Evolutionary conservation across 1,140 invertebrate species (phyloP), one percentile per base, ranked within the genome.

Genomic region (Venustaconcha ellipsiformis): DNA sequence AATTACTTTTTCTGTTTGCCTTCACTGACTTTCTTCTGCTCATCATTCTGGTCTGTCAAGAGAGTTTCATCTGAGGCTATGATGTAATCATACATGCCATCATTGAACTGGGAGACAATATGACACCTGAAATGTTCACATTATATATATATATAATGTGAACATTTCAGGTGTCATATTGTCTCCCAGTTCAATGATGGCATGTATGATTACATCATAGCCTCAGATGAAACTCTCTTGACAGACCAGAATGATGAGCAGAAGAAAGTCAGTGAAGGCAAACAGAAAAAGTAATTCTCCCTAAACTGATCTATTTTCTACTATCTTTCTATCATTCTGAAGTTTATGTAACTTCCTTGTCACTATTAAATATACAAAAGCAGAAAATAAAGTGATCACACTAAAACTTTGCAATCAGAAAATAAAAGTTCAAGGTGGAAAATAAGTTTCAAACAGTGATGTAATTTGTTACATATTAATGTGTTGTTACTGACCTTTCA

Each of bases 161-260:
- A 48, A 48, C 37, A 48, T 78, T 81, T 57, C 74, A 90, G 92
- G 72, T 99, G 96, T 89, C 94, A 99, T 87, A 95, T 98, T 13
- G 96, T 99, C 0, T 94, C 94, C 74, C 97, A 99, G 90, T 99
- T 99, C 87, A 99, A 99, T 90, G 92, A 93, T 78, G 97, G 97
- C 65, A 91, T 94, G 48, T 99, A 99, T 90, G 95, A 99, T 86
- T 96, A 97, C 78, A 98, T 99, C 72, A 95, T 99, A 83, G 97
- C 98, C 18, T 98, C 97, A 0, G 98, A 99, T 92, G 97, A 99
- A 89, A 94, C 94, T 80, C 91, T 94, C 30, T 89, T 97, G 59
- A 94, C 96, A 87, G 93, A 82, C 74, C 85, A 70, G 64, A 26
- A 82, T 20, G 55, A 77, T 14, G 70, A 79, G 72, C 62, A 70